Evolutionary conservation across 1,140 invertebrate genomes (phyloP).

Genomic region (Eriocheir sinensis): DNA sequence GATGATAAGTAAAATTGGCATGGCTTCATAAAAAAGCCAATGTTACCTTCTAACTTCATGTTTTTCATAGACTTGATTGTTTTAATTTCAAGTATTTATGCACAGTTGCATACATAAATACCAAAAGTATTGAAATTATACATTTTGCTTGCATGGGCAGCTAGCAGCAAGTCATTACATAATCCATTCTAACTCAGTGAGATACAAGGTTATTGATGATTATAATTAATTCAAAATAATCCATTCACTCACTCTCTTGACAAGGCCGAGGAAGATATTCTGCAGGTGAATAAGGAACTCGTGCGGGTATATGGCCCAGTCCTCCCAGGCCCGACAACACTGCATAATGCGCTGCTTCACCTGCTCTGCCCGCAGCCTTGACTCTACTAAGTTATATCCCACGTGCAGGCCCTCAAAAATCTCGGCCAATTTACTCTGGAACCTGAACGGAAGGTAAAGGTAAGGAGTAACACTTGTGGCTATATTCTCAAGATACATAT

Average conservation of each 20-base stretch:
- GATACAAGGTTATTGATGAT: neutral
- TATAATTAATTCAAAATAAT: neutral
- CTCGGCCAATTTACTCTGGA: constrained; percentile 92
- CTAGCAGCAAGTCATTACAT: no score
- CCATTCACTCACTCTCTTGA: constrained; percentile 80
- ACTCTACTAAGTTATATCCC: constrained; percentile 90
- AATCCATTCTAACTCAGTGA: neutral
- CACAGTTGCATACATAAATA: no score
- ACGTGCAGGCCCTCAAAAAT: constrained; percentile 93
- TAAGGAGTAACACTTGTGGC: neutral
- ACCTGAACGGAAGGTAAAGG: constrained; percentile 83
- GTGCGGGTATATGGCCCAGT: constrained; percentile 97
- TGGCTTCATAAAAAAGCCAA: no score
- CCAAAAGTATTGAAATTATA: no score
- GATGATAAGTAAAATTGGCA: no score
- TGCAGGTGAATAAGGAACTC: constrained; percentile 95
- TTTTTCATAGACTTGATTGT: no score
- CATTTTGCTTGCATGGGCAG: no score
- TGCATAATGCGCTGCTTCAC: constrained; percentile 97
- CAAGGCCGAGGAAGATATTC: constrained; percentile 93
- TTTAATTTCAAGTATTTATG: no score
- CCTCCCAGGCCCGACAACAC: constrained; percentile 98
- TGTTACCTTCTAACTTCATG: no score
- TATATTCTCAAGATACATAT: neutral
- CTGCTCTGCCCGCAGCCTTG: constrained; percentile 96